Base-by-base conservation (phyloP, 1,140 invertebrate genomes). In the Drosophila pectinifera region DNA sequence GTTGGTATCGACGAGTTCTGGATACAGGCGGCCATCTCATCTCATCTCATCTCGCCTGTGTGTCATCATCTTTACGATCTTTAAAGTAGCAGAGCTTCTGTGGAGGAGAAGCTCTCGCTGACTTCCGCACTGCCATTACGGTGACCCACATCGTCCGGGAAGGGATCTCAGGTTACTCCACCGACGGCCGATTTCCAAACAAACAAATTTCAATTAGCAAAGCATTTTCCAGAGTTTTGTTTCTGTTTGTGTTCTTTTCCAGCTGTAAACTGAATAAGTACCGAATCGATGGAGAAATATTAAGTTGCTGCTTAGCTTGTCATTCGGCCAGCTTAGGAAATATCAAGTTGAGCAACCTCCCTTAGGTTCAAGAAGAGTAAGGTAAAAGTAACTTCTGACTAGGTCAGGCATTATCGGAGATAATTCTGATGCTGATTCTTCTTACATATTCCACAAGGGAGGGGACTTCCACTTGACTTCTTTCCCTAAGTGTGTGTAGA, bases 131-230 rank as follows among this genome's bases (percentile, higher is more conserved):
- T 72, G 45, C n/a, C 58, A 82, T 61, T 78, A 79, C 59, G 62
- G 56, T 69, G 61, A 61, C 57, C 69, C 58, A 78, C 63, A 81
- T 67, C 34, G 28, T 18, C 39, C 14, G 53, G 51, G 31, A 43
- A 68, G 48, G 31, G 58, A 48, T 75, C 79, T 88, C 84, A 55
- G 53, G 82, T 88, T 88, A 83, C 84, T 80, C 72, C 56, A 63
- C 53, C 53, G 56, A 73, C 63, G 69, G 74, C 56, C 45, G 59
- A 89, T 89, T 86, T 88, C 75, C 53, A 65, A 83, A 89, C 53
- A 67, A 57, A 51, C 73, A 53, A 76, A 76, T 73, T 76, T 57
- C 58, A 78, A 77, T 83, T 83, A 72, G 62, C 62, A 61, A 79
- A 79, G 62, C 72, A 82, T 78, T 86, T 86, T 88, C 63, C 76